Conservation (phyloP, 2,113 vertebrate genomes). For the Lates calcarifer region DNA sequence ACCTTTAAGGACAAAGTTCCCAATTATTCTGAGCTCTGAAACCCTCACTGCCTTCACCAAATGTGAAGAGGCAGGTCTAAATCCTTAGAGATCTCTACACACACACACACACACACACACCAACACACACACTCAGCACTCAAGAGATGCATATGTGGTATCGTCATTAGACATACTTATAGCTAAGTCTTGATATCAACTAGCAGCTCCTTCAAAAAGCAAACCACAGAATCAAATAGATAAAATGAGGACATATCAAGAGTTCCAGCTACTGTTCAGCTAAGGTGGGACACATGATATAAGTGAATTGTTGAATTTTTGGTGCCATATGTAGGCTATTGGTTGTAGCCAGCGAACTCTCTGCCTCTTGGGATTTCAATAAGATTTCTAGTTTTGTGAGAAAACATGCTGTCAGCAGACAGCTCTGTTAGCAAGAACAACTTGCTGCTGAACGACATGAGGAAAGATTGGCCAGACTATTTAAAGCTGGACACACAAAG, state of each 20-base stretch:
- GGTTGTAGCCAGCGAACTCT: background rate
- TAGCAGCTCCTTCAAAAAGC: background rate
- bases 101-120: background rate
- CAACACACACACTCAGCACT: background rate
- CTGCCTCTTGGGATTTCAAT: background rate
- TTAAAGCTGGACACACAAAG: background rate
- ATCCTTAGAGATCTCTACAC: slow-evolving; percentile 1
- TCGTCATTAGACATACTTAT: background rate
- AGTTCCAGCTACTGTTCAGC: background rate
- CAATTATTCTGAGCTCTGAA: slow-evolving; percentile 58
- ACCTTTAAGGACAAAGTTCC: slow-evolving; percentile 55
- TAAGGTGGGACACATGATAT: background rate
- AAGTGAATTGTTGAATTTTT: background rate
- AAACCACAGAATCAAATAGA: background rate
- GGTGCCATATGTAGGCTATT: background rate
- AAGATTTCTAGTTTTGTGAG: background rate
- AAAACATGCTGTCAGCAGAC: background rate
- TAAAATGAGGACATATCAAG: background rate
- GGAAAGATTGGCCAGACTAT: background rate
- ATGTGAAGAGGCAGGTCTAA: slow-evolving; percentile 7
- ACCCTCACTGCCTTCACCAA: slow-evolving; percentile 23
- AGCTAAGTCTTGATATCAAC: background rate
- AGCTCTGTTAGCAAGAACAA: slow-evolving; percentile 5
- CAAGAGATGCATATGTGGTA: background rate
- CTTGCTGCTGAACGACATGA: background rate